Evolutionary conservation across 2,113 vertebrate genomes (phyloP).

Genomic region (Sorex fumeus): DNA sequence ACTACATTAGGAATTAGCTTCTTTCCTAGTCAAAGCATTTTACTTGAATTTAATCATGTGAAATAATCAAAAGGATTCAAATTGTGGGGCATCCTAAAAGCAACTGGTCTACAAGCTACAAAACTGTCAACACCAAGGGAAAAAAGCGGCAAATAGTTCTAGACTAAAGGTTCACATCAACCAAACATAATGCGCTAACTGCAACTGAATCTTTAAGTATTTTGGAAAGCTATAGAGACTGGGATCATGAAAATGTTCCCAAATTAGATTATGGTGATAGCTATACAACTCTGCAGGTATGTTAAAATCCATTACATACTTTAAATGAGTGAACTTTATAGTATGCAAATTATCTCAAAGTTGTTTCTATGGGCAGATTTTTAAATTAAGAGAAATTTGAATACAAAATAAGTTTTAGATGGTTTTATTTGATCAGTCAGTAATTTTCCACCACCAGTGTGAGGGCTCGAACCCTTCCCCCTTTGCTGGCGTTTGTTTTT

Average conservation of each 20-base stretch:
- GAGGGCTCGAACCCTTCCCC: no score
- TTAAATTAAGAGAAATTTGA: background rate
- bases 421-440: constrained; percentile 21
- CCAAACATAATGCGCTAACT: background rate
- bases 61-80: constrained; percentile 18
- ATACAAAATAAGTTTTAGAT: background rate
- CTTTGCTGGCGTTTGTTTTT: no score
- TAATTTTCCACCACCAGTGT: no score
- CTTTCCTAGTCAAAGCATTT: constrained; percentile 36
- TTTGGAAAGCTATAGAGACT: background rate
- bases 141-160: background rate
- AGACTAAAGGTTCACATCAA: background rate
- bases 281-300: no score
- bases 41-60: constrained; percentile 37
- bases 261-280: background rate
- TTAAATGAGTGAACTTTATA: no score
- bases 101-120: background rate
- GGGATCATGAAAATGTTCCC: constrained; percentile 7
- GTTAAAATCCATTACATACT: no score
- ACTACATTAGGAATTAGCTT: background rate
- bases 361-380: background rate
- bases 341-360: background rate
- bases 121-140: background rate
- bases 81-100: background rate
- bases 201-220: background rate